Evolutionary conservation across 1,140 invertebrate genomes (phyloP), one percentile per base, ranked within the genome.

Genomic region (Drosophila carrolli): DNA sequence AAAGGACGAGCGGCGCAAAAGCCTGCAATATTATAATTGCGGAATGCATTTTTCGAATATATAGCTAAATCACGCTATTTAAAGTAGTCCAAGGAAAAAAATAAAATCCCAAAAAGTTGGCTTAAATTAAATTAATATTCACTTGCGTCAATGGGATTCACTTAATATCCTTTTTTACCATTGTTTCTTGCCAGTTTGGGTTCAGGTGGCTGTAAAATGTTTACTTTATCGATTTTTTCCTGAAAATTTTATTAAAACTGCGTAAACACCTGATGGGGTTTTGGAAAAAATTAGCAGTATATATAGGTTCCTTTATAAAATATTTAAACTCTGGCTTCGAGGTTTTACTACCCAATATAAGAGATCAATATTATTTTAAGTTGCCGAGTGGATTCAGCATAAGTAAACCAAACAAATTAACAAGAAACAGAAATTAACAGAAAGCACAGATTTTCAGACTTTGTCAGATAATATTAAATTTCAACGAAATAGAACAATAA

Each of bases 191-290:
- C n/a, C 23, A 46, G 37, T 32, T 62, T 46, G 19, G 32, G 19
- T 32, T 11, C 50, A 43, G 23, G 48, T 53, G 40, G 23, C 29
- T 66, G 61, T 48, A 86, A 81, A 60, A 86, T 85, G 59, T 86
- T 86, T 78, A 86, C 78, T 85, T 77, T 59, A 75, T 86, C 75
- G 76, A 71, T 81, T 85, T 66, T 75, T 86, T 57, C 68, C 54
- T 23, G 48, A 63, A 86, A 78, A 72, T 81, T 81, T 85, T 74
- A 75, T 85, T 85, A 70, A 85, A 85, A 65, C 60, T 58, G 59
- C 40, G 67, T 79, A 83, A 83, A 73, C 61, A 80, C 66, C 6
- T 41, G n/a, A 10, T 29, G 14, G 5, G 37, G 37, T 29, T 27
- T 43, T 14, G 10, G 23, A 1, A 29, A 61, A 85, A 81, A 76